Evolutionary conservation across 2,797 vertebrate species (phyloP).

Genomic region (Echeneis naucrates): DNA sequence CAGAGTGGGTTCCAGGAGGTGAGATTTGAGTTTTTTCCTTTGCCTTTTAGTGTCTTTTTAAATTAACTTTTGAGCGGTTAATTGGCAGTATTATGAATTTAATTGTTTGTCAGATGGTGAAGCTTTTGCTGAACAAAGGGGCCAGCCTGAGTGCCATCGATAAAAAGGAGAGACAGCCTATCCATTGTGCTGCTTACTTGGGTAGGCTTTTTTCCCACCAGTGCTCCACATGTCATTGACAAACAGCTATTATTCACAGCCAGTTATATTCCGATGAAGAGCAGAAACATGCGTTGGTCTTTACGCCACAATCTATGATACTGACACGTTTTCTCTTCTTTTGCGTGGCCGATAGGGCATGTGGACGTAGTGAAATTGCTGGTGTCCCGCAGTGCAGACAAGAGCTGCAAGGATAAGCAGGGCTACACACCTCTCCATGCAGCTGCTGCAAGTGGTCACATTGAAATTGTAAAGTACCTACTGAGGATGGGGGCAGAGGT

Average conservation of each 20-base stretch:
- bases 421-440: constrained; percentile 96
- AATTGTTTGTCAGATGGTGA: constrained; percentile 88
- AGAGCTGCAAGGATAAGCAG: constrained; percentile 93
- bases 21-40: constrained; percentile 26
- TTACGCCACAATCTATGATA: neutral
- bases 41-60: neutral
- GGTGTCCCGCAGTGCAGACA: constrained; percentile 92
- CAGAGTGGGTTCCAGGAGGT: constrained; percentile 96
- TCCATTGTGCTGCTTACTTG: constrained; percentile 96
- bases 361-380: constrained; percentile 94
- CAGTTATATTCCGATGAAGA: neutral
- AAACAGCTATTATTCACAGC: constrained; percentile 5
- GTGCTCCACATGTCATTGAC: constrained; percentile 16
- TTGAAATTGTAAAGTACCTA: constrained; percentile 94
- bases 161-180: constrained; percentile 94
- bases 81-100: neutral
- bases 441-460: constrained; percentile 93
- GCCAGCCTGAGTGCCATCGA: constrained; percentile 94
- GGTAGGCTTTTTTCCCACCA: constrained; percentile 79
- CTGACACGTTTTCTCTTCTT: neutral
- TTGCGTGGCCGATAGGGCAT: constrained; percentile 84
- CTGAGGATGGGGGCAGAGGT: constrained; percentile 94
- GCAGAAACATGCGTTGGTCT: neutral
- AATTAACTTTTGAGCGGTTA: neutral
- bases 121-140: constrained; percentile 95